Conservation (phyloP, 2,888 invertebrate genomes). For the Congeria kusceri region DNA sequence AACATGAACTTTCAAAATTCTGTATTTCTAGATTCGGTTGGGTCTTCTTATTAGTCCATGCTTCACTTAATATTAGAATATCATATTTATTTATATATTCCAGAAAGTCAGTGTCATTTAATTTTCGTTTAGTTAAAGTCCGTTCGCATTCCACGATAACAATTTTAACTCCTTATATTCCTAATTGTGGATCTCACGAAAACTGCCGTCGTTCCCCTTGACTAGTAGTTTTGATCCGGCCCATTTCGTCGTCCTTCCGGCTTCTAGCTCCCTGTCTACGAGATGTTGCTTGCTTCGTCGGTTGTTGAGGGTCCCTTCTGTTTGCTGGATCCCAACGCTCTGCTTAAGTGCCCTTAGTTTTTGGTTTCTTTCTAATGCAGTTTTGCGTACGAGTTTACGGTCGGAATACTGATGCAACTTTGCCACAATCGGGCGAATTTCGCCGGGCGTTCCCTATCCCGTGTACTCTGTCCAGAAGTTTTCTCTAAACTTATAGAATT, state of each 20-base stretch:
- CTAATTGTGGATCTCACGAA: conserved; percentile 4
- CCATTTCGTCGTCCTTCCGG: conserved; percentile 10
- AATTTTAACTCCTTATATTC: conserved; percentile 3
- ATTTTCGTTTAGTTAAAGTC: conserved; percentile 6
- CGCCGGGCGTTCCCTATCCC: no score
- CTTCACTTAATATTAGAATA: conserved; percentile 11
- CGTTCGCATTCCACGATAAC: conserved; percentile 12
- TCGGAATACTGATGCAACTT: conserved; percentile 13
- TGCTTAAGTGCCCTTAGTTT: background rate
- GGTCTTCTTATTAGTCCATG: conserved; percentile 1
- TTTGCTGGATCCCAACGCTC: conserved; percentile 6
- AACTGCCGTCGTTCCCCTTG: background rate
- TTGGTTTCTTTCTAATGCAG: background rate
- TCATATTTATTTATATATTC: background rate
- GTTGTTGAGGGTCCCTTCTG: background rate
- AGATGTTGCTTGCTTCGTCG: background rate
- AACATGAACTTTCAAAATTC: background rate
- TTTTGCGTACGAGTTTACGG: conserved; percentile 4
- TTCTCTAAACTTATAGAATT: no score
- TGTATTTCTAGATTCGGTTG: background rate
- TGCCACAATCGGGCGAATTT: conserved; percentile 1
- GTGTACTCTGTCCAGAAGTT: no score
- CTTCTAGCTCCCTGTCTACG: background rate
- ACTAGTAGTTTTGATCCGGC: conserved; percentile 5
- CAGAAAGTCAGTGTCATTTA: conserved; percentile 2